These are phyloP conservation scores for Propithecus perrieri DNA, from an alignment of 2,797 vertebrate genomes.

Conservation along the genomic window DNA sequence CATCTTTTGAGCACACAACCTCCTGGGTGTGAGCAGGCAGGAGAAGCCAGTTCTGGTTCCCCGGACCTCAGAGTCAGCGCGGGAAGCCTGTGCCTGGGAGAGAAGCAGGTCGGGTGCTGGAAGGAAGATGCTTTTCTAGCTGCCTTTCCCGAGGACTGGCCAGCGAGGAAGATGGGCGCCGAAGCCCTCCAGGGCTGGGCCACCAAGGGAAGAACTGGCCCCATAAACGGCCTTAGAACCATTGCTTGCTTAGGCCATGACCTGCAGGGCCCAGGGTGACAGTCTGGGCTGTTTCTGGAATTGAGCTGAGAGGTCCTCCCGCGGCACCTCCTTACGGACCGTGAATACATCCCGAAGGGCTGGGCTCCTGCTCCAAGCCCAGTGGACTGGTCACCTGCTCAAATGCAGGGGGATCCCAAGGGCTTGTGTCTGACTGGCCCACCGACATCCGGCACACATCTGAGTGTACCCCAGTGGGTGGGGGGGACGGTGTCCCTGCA, in stretches of 20 bases:
- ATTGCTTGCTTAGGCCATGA: neutral
- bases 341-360: neutral
- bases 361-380: accelerated
- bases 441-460: accelerated
- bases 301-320: neutral
- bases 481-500: too few relatives aligned
- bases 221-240: neutral
- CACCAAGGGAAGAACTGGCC: neutral
- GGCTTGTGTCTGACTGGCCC: neutral
- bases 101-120: neutral
- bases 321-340: accelerated
- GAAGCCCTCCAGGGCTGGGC: neutral
- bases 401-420: accelerated
- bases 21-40: neutral
- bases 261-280: accelerated
- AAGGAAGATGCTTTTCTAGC: neutral
- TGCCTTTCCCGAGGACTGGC: neutral
- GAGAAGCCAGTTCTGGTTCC: neutral
- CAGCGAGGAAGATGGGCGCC: neutral
- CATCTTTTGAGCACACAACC: neutral
- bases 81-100: neutral
- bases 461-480: neutral
- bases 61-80: neutral
- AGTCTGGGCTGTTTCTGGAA: neutral
- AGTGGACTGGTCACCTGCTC: neutral